Conservation (phyloP, 2,888 invertebrate genomes). For the Rhopalosiphum nymphaeae region DNA sequence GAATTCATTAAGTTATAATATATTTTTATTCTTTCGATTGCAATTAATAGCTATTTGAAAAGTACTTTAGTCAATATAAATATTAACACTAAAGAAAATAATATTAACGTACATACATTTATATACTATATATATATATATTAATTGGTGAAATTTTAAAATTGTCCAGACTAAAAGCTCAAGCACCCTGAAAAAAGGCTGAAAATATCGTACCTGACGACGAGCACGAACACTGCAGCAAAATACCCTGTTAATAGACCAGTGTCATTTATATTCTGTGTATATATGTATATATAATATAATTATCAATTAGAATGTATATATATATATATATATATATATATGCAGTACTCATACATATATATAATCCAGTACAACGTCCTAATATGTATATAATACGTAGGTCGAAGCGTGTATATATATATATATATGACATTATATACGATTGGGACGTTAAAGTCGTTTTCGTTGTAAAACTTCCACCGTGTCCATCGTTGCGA, state of each 20-base stretch:
- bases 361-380: background rate
- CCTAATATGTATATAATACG: background rate
- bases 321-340: background rate
- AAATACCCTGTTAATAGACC: background rate
- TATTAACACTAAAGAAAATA: background rate
- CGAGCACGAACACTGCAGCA: background rate
- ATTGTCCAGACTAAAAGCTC: background rate
- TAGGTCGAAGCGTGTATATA: too few species aligned
- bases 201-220: background rate
- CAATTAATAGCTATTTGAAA: background rate
- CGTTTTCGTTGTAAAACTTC: constrained; percentile 60
- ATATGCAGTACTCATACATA: background rate
- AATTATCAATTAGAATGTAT: background rate
- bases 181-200: background rate
- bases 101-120: background rate
- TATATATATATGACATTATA: background rate
- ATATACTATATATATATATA: background rate
- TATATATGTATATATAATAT: background rate
- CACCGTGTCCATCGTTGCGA: background rate
- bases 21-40: background rate
- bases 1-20: background rate
- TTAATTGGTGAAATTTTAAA: background rate
- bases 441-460: constrained; percentile 52
- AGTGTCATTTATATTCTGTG: background rate
- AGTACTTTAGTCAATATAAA: background rate